Base-by-base conservation (phyloP, 2,113 vertebrate species). In the Pomatostomus ruficeps region DNA sequence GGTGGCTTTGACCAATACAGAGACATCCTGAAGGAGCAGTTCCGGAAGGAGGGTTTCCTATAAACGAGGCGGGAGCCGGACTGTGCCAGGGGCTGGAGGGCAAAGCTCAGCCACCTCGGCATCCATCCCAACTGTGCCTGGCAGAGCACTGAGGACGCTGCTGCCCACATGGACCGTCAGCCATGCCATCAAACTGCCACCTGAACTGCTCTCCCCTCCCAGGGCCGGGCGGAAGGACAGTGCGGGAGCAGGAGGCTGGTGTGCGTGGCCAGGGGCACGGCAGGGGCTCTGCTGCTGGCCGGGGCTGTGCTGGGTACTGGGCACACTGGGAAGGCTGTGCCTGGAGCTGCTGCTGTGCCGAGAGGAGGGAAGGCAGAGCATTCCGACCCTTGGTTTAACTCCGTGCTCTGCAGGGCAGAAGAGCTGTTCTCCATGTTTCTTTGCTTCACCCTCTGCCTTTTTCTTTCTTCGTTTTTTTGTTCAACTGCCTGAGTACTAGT, bases 1-100 rank as follows among this genome's bases (percentile, higher is more conserved):
- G 99, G 99, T 1, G 99, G 99, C 66, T 99, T 99, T 11, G 99
- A 99, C 72, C 99, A 99, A 96, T 99, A 99, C 97, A 98, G 99
- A 19, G 98, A 99, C 96, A 98, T 99, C 97, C 98, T 99, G 92
- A 98, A 99, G 81, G 99, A 99, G 97, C 99, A 99, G 98, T 99
- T 99, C 97, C 98, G 88, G 82, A 99, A 98, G 78, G 99, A 99
- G 90, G 99, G 99, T 42, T 99, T 98, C 96, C 98, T 99, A 98
- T 99, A 98, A 99, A 89, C 51, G 73, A 76, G 90, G 31, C 52
- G 14, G 76, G 95, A 90, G 67, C 82, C 6, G 62, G 85, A 85
- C 89, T 82, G 95, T 0, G 6, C 68, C 54, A 33, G 87, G 86
- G 95, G 81, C 79, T 78, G 89, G 91, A 85, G 82, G 36, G 6